Percentiles rank a stretch among this genome's conserved stretches.
Evolutionary conservation across 2,888 invertebrate species (phyloP).

Genomic region (Archips xylosteana): DNA sequence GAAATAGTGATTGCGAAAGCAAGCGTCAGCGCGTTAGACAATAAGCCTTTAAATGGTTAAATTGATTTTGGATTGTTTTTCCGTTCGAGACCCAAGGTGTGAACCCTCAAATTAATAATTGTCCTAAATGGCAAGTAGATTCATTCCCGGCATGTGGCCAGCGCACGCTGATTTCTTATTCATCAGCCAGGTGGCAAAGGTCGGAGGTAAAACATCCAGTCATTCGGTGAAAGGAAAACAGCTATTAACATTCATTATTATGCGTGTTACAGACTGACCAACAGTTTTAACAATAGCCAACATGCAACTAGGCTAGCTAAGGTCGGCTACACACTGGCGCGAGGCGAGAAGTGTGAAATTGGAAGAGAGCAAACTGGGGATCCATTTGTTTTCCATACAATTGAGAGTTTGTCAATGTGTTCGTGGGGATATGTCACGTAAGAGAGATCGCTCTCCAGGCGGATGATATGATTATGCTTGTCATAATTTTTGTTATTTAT

Average conservation of each 20-base stretch:
- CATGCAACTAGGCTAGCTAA: conserved; percentile 36
- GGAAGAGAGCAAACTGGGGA: not conserved
- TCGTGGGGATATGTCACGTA: too few relatives aligned
- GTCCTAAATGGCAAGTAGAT: conserved; percentile 41
- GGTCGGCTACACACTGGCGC: conserved; percentile 16
- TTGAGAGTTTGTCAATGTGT: too few relatives aligned
- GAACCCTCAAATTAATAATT: conserved; percentile 33
- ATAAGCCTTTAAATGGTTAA: too few relatives aligned
- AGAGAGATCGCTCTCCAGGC: too few relatives aligned
- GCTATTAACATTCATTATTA: conserved; percentile 43
- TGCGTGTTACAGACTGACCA: conserved; percentile 42
- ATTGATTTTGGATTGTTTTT: too few relatives aligned
- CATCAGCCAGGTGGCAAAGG: conserved; percentile 55
- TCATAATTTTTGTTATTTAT: too few relatives aligned
- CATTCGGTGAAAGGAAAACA: conserved; percentile 62
- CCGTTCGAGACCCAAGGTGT: not conserved
- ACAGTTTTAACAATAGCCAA: conserved; percentile 39
- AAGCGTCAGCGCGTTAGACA: too few relatives aligned
- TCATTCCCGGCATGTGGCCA: conserved; percentile 43
- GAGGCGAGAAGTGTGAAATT: not conserved
- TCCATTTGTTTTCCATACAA: too few relatives aligned
- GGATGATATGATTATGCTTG: too few relatives aligned
- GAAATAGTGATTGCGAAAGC: too few relatives aligned
- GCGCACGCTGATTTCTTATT: conserved; percentile 52
- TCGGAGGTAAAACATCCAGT: conserved; percentile 53